Percentiles rank a stretch among this genome's conserved stretches.
Evolutionary conservation across 2,797 vertebrate genomes (phyloP).

Genomic region (Pogoniulus pusillus): DNA sequence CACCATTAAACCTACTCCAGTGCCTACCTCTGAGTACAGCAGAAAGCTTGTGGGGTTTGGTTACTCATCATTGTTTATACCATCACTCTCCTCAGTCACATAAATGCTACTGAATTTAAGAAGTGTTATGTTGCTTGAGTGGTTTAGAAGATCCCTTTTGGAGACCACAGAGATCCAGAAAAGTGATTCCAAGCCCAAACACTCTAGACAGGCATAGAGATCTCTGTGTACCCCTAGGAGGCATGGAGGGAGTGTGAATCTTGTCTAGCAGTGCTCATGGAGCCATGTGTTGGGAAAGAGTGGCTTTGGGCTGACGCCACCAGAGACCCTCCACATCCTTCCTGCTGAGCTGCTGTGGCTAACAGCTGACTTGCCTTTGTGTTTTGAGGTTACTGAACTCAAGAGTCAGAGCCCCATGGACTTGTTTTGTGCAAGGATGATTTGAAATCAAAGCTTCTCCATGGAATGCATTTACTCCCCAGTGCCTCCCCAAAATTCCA

Average conservation of each 20-base stretch:
- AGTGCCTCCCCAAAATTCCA: not conserved
- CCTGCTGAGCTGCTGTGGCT: not conserved
- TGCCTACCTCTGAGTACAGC: not conserved
- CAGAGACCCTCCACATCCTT: not conserved
- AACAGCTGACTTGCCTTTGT: fast-evolving
- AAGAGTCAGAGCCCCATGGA: fast-evolving
- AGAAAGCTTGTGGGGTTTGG: not conserved
- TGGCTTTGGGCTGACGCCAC: not conserved
- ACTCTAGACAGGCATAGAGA: too few relatives aligned
- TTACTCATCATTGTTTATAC: fast-evolving
- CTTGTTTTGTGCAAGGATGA: not conserved
- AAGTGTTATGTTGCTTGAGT: not conserved
- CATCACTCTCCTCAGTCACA: not conserved
- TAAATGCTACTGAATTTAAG: not conserved
- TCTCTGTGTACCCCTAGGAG: fast-evolving
- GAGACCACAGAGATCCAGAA: not conserved
- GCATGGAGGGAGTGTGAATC: fast-evolving
- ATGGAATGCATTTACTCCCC: too few relatives aligned
- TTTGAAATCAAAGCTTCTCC: not conserved
- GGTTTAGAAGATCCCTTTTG: not conserved
- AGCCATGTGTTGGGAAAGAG: fast-evolving
- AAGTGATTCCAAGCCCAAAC: not conserved
- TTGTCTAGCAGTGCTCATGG: not conserved
- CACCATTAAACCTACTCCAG: not conserved
- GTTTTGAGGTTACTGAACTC: not conserved